Evolutionary conservation across 2,888 invertebrate genomes (phyloP).

Genomic region (Resseliella maxima): DNA sequence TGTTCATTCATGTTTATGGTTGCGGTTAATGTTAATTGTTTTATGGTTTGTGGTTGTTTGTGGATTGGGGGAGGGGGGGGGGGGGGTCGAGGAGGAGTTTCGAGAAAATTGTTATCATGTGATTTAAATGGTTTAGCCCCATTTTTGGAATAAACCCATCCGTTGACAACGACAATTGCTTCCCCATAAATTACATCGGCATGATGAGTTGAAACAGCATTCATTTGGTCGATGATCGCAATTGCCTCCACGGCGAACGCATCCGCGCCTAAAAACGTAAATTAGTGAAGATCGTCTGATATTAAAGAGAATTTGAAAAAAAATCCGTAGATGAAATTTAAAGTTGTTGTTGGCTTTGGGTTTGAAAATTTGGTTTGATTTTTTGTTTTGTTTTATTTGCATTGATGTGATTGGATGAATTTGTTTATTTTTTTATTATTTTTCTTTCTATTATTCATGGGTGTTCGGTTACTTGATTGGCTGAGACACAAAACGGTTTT

Average conservation of each 20-base stretch:
- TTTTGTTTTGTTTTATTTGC: too few species aligned
- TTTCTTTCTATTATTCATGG: too few species aligned
- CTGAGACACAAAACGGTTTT: too few species aligned
- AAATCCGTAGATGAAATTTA: neutral
- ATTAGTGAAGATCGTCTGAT: slow-evolving; percentile 84
- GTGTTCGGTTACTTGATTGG: too few species aligned
- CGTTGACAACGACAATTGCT: slow-evolving; percentile 89
- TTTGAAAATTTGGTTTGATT: too few species aligned
- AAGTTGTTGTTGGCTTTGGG: neutral
- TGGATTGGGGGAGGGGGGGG: neutral
- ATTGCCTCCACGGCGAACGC: slow-evolving; percentile 83
- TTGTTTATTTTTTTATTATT: too few species aligned
- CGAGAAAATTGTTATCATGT: neutral
- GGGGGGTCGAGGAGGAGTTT: neutral
- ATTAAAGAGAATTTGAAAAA: slow-evolving; percentile 61
- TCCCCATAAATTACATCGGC: slow-evolving; percentile 90
- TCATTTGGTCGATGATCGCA: slow-evolving; percentile 87
- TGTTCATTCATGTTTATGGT: neutral
- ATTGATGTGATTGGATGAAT: too few species aligned
- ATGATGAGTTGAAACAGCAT: slow-evolving; percentile 87
- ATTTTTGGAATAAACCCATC: slow-evolving; percentile 89
- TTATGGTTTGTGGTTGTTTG: neutral
- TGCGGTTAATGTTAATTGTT: neutral
- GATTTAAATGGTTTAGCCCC: slow-evolving; percentile 72
- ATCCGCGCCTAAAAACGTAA: slow-evolving; percentile 87